Conservation (phyloP, 2,797 vertebrate species). For the Trematomus bernacchii region DNA sequence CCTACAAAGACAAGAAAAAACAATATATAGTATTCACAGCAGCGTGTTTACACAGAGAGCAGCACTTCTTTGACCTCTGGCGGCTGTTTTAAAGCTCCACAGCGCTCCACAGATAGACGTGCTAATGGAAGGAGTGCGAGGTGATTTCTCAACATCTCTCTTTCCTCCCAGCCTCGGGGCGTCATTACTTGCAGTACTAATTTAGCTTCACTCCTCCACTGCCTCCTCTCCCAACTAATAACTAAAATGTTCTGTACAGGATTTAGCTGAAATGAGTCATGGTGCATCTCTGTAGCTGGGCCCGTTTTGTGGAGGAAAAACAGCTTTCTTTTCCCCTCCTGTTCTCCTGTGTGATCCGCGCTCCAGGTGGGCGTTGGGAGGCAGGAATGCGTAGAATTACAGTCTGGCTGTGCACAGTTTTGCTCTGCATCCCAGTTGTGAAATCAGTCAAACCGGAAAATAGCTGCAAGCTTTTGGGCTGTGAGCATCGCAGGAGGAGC, state of each 20-base stretch:
- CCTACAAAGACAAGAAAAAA: slow-evolving; percentile 11
- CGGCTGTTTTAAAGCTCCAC: slow-evolving; percentile 29
- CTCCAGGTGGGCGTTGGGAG: slow-evolving; percentile 42
- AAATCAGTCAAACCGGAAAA: slow-evolving; percentile 68
- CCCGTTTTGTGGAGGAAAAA: slow-evolving; percentile 1
- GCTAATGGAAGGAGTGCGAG: slow-evolving; percentile 29
- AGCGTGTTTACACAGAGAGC: background rate
- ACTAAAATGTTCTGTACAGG: slow-evolving; percentile 39
- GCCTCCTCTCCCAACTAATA: slow-evolving; percentile 30
- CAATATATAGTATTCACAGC: background rate
- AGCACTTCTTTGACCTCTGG: background rate
- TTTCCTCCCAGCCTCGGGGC: slow-evolving; percentile 33
- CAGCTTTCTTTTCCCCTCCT: slow-evolving; percentile 1
- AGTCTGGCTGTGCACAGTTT: slow-evolving; percentile 48
- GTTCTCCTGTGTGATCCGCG: slow-evolving; percentile 42
- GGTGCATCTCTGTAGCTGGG: slow-evolving; percentile 26
- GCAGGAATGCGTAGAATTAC: slow-evolving; percentile 53
- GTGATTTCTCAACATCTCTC: slow-evolving; percentile 35
- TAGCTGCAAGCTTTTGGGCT: slow-evolving; percentile 54
- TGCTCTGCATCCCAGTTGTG: slow-evolving; percentile 56
- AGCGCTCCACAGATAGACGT: slow-evolving; percentile 4
- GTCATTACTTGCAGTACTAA: slow-evolving; percentile 46
- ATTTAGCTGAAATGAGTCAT: slow-evolving; percentile 47
- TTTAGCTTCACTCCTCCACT: slow-evolving; percentile 42
- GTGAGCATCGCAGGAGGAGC: slow-evolving; percentile 45